Percentiles rank a stretch among this genome's conserved stretches.
These are phyloP conservation scores for Cepaea nemoralis DNA, from an alignment of 1,140 invertebrate species.

Conservation along the genomic window DNA sequence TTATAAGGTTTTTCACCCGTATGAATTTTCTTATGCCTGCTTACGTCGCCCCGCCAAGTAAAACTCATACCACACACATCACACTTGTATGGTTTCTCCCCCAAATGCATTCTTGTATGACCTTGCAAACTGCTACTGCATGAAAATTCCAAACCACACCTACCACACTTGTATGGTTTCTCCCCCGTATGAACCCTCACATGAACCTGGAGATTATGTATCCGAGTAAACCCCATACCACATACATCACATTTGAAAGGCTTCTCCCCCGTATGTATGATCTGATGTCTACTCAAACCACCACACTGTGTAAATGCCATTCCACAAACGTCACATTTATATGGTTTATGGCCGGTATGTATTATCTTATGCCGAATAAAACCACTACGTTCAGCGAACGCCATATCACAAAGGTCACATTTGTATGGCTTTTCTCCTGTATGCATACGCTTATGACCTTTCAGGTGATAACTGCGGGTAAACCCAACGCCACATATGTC, in stretches of 20 bases:
- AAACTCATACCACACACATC: no score
- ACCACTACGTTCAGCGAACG: slow-evolving; percentile 76
- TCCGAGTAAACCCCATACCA: slow-evolving; percentile 8
- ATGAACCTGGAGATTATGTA: neutral
- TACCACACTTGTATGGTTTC: slow-evolving; percentile 9
- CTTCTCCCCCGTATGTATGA: neutral
- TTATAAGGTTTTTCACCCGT: no score
- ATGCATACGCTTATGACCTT: neutral
- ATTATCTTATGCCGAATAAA: slow-evolving; percentile 87
- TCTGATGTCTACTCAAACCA: neutral
- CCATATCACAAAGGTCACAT: slow-evolving; percentile 1
- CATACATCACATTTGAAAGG: slow-evolving; percentile 30
- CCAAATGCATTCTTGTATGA: slow-evolving; percentile 19
- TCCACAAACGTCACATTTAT: slow-evolving; percentile 11
- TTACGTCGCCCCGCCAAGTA: neutral
- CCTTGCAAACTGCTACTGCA: neutral
- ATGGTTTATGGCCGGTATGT: slow-evolving; percentile 61
- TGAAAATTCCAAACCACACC: slow-evolving; percentile 24
- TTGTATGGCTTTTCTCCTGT: slow-evolving; percentile 29
- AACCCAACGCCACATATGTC: neutral
- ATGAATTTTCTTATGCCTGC: no score
- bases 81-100: no score
- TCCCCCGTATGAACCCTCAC: slow-evolving; percentile 24
- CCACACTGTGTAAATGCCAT: neutral
- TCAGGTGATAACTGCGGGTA: neutral